These are phyloP conservation scores for Papio anubis DNA, from an alignment of 2,113 vertebrate species.

Conservation along the genomic window DNA sequence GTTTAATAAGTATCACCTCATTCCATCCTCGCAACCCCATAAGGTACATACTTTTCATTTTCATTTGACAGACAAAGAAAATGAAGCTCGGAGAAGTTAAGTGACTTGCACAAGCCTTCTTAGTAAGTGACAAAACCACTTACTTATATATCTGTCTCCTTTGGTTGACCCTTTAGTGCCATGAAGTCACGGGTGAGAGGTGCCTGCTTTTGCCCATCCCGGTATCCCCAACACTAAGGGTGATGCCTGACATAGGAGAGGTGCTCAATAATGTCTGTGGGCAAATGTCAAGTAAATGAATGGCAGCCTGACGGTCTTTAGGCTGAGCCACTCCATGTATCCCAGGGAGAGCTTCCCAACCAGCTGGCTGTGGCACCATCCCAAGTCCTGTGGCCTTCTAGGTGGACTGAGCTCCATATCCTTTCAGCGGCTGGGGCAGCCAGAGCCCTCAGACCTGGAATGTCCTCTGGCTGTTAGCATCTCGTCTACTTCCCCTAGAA, in stretches of 20 bases:
- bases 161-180: background rate
- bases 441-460: background rate
- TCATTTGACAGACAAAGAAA: background rate
- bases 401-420: background rate
- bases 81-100: background rate
- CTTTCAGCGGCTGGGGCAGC: background rate
- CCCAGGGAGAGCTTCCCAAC: background rate
- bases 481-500: background rate
- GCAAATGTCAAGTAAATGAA: background rate
- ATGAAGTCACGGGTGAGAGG: fast-evolving
- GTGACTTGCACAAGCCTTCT: background rate
- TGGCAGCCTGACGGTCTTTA: background rate
- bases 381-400: background rate
- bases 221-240: background rate
- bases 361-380: background rate
- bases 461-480: background rate
- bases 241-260: background rate
- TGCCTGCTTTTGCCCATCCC: background rate
- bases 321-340: background rate
- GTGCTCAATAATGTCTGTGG: background rate
- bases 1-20: background rate
- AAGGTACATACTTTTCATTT: background rate
- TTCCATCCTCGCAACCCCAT: background rate
- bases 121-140: background rate
- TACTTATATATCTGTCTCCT: background rate